Evolutionary conservation across 1,140 invertebrate genomes (phyloP), one percentile per base, ranked within the genome.

Genomic region (Drosophila santomea): DNA sequence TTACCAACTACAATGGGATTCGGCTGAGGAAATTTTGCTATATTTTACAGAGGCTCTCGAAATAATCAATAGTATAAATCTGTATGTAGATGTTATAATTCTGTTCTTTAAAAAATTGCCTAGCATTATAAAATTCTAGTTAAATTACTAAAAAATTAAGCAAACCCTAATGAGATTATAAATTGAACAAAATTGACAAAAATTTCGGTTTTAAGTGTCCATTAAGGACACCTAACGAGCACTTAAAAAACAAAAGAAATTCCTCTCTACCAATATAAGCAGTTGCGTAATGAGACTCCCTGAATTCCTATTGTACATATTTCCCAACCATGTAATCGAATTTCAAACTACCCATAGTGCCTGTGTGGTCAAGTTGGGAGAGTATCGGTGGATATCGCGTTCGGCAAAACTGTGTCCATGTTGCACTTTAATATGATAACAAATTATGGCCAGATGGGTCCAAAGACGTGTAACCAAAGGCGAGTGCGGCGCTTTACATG

Each of bases 351-450:
- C 41, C 67, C 67, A 71, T 44, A 41, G 67, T 71, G 67, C 64
- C 36, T 48, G 64, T 77, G 74, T 77, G 74, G 74, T 77, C 74
- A 77, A 77, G 74, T 77, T 77, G 50, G 74, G 57, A 69, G 45
- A 44, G 78, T 73, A 77, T 81, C 78, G 78, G 64, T 38, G 56
- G 45, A 45, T 56, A 82, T 73, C 74, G 68, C 73, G 54, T 57
- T 74, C 74, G 66, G 43, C 59, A 72, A 81, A 61, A 69, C 66
- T 62, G 54, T 83, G 60, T 80, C 78, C 78, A 72, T 85, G 82
- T 85, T 81, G 82, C 78, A 74, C 78, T 79, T 79, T 86, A 86
- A 86, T 88, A 89, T 89, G 83, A 88, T 88, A 88, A 88, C 83
- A 88, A 88, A 88, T 88, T 88, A 88, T 88, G 83, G 83, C 54